These are phyloP conservation scores for Eulemur rubriventer DNA, from an alignment of 2,797 vertebrate genomes.

Conservation along the genomic window DNA sequence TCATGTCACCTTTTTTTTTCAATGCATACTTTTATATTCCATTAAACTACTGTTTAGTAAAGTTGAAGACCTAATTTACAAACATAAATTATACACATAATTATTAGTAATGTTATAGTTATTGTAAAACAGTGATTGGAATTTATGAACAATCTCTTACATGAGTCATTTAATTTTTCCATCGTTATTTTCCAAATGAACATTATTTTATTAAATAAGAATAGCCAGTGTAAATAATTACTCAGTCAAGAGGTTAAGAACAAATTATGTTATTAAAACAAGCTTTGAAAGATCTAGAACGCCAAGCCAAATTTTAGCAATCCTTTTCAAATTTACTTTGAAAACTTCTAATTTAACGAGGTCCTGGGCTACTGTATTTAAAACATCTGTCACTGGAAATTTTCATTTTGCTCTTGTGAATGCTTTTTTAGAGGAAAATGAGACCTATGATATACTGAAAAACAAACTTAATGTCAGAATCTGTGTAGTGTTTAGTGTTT, in stretches of 20 bases:
- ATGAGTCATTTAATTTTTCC: neutral
- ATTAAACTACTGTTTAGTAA: neutral
- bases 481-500: neutral
- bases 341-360: conserved; percentile 19
- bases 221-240: conserved; percentile 14
- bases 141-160: neutral
- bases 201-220: conserved; percentile 32
- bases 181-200: neutral
- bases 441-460: neutral
- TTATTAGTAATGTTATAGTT: conserved; percentile 32
- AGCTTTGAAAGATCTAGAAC: conserved; percentile 1
- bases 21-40: neutral
- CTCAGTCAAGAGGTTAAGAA: neutral
- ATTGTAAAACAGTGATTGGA: neutral
- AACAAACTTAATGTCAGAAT: neutral
- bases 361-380: neutral
- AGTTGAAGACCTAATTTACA: conserved; percentile 8
- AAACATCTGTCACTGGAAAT: neutral
- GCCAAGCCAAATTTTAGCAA: conserved; percentile 24
- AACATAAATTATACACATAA: neutral
- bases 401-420: neutral
- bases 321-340: conserved; percentile 44
- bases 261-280: conserved; percentile 35
- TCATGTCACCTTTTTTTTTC: neutral
- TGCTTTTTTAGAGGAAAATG: neutral